phyloP scores from a whole-genome alignment of 2,797 vertebrate genomes.

The Coilia nasus region DNA sequence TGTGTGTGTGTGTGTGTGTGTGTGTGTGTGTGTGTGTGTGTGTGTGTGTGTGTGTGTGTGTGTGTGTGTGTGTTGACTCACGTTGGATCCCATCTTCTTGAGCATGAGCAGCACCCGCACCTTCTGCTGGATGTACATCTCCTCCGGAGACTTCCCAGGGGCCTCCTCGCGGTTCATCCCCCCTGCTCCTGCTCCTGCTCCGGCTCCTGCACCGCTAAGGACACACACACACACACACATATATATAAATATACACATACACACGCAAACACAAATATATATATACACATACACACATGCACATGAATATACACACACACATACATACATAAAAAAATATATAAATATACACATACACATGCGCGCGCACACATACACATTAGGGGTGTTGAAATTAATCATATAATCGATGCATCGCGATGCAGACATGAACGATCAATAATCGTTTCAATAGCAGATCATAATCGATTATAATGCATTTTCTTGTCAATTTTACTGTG shows the following conservation, averaged over 20 bases:
- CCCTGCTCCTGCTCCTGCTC: constrained; percentile 50
- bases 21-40: background rate
- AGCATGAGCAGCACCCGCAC: constrained; percentile 98
- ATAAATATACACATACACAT: too few relatives aligned
- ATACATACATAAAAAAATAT: background rate
- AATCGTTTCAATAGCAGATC: too few relatives aligned
- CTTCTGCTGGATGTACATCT: constrained; percentile 99
- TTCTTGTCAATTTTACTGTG: too few relatives aligned
- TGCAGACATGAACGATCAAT: too few relatives aligned
- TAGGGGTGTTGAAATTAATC: too few relatives aligned
- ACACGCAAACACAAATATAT: background rate
- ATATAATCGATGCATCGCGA: too few relatives aligned
- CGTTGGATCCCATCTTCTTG: constrained; percentile 99
- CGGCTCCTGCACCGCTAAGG: constrained; percentile 81
- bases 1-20: background rate
- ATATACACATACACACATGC: constrained; percentile 35
- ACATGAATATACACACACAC: background rate
- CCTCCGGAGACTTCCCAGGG: constrained; percentile 98
- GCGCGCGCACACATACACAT: too few relatives aligned
- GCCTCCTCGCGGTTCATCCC: constrained; percentile 99
- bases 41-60: background rate
- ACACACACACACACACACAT: constrained; percentile 46
- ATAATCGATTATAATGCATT: too few relatives aligned
- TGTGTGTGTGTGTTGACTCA: constrained; percentile 70
- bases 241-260: constrained; percentile 16